Evolutionary conservation across 2,113 vertebrate species (phyloP).

Genomic region (Nestor notabilis): DNA sequence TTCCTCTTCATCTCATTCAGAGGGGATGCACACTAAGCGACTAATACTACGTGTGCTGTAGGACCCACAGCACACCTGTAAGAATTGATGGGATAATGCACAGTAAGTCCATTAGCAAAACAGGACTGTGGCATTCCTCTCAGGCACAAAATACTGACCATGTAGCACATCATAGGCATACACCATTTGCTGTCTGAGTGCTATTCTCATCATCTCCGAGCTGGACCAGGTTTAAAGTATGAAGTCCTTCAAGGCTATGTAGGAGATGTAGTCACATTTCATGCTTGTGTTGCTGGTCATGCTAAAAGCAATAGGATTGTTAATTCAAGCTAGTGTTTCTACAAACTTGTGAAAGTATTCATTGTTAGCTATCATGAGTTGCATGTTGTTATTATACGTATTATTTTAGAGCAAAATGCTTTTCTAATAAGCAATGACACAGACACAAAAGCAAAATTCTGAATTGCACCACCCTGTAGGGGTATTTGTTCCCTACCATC

Average conservation of each 20-base stretch:
- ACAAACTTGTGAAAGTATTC: not conserved
- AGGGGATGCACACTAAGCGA: slow-evolving; percentile 71
- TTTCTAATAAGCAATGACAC: not conserved
- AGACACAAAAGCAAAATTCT: not conserved
- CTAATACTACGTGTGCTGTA: slow-evolving; percentile 52
- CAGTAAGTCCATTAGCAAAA: slow-evolving; percentile 76
- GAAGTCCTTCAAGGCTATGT: not conserved
- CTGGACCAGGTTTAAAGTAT: not conserved
- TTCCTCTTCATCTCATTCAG: slow-evolving; percentile 73
- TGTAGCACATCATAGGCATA: slow-evolving; percentile 60
- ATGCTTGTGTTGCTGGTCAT: not conserved
- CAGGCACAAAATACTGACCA: slow-evolving; percentile 26
- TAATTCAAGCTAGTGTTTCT: not conserved
- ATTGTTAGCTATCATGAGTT: not conserved
- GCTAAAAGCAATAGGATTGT: not conserved
- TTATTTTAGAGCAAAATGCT: not conserved
- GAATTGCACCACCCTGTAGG: not conserved
- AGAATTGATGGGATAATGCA: slow-evolving; percentile 72
- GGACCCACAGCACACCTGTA: slow-evolving; percentile 58
- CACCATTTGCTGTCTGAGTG: not conserved
- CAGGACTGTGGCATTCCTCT: slow-evolving; percentile 61
- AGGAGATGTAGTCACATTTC: not conserved
- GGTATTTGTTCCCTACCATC: not conserved
- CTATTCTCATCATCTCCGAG: not conserved
- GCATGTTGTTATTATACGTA: not conserved